Evolutionary conservation across 1,140 invertebrate genomes (phyloP), one percentile per base, ranked within the genome.

Genomic region (Lepidostoma basale): DNA sequence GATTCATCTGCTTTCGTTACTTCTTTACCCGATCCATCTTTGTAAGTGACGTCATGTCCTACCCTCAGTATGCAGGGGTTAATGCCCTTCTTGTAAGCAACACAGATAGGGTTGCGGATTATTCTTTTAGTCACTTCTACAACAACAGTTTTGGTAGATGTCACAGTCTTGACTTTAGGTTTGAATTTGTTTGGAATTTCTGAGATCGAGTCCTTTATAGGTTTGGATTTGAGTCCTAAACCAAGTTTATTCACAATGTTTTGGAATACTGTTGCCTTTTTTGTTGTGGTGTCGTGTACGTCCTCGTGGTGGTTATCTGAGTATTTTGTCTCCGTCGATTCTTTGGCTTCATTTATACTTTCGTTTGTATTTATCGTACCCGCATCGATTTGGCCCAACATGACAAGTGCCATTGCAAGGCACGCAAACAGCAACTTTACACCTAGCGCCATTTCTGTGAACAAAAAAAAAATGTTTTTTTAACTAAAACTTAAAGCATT

Each of bases 91-190:
- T 39, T n/a, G 4, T 39, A 42, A 3, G 65, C 62, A 16, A 71
- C 52, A 25, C 69, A 71, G 8, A 71, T 49, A 14, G 69, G 69
- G 39, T 71, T 59, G 28, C 44, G 56, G 1, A 22, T 65, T 2
- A 71, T 10, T n/a, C 49, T 22, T 49, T 47, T 68, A 6, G 69
- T 71, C 2, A 71, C 69, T 49, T 68, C 65, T 3, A 71, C 8
- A 25, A 60, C 49, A 3, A 62, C 6, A 4, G 69, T 71, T 60
- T 68, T 67, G 8, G 59, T 71, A 1, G 56, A 40, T 10, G 54
- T 58, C 4, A 67, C 54, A n/a, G 28, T 14, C 2, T 30, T 12
- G 6, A 52, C 33, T 45, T 58, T 56, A 18, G 49, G 39, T 39
- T 44, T 56, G 5, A 47, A 25, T 2, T 45, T 44, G 14, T 44